Evolutionary conservation across 2,113 vertebrate species (phyloP).

Genomic region (Lamprotornis superbus): DNA sequence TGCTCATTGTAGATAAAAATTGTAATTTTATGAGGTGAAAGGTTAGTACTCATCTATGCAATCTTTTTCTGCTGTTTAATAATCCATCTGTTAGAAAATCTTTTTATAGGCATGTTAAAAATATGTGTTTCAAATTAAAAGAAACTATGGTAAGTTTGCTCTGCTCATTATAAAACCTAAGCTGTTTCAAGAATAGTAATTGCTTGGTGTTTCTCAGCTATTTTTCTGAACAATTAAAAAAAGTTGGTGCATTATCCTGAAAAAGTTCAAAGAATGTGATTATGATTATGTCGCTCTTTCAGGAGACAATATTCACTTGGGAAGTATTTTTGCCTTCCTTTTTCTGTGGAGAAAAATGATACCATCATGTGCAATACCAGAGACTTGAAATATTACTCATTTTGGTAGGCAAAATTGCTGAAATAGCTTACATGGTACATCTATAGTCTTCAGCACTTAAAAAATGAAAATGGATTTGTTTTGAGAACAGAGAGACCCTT

Average conservation of each 20-base stretch:
- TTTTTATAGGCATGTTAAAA: not conserved
- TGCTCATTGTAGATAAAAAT: not conserved
- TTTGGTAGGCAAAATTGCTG: not conserved
- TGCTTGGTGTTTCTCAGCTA: not conserved
- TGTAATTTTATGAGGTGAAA: not conserved
- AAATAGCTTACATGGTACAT: not conserved
- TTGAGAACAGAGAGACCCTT: not conserved
- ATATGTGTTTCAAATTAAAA: slow-evolving; percentile 7
- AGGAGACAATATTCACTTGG: not conserved
- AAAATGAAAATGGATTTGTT: not conserved
- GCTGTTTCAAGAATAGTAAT: not conserved
- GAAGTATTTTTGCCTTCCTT: not conserved
- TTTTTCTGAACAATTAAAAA: not conserved
- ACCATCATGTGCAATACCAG: not conserved
- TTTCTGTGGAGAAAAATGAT: not conserved
- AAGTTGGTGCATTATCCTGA: not conserved
- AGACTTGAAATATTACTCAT: not conserved
- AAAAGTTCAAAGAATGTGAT: not conserved
- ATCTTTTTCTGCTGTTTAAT: not conserved
- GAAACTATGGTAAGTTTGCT: not conserved
- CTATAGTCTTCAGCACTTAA: not conserved
- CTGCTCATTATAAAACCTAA: not conserved
- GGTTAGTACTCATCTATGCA: not conserved
- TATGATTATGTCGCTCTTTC: not conserved
- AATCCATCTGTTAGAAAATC: not conserved